Evolutionary conservation across 23 tunicate genomes (phyloP), one percentile per base, ranked within the genome.

Genomic region (Ascidia mentula): DNA sequence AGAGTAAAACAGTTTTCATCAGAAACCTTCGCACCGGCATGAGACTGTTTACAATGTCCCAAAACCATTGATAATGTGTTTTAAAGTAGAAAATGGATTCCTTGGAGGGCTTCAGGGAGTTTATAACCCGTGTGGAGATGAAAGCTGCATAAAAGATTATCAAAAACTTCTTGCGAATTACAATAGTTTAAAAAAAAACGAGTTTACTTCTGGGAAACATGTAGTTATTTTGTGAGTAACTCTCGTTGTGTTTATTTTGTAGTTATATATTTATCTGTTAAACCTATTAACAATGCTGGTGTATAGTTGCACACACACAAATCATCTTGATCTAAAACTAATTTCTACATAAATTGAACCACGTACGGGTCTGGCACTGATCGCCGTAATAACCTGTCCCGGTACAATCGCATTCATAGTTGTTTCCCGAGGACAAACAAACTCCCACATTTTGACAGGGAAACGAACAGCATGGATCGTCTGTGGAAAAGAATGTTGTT

Each of bases 391-490:
- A 84, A 32, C 88, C 88, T 0, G 95, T 84, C 4, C 85, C 77
- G n/a, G 80, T 77, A 38, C 95, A 89, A 40, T 89, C 95, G 73
- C 95, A 89, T 45, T 73, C 69, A 37, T 89, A 89, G 22, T 53
- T n/a, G 36, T 84, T 80, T 40, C 46, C 70, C 20, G 77, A 77
- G 30, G 83, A 76, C 34, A 73, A 26, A 59, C 95, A 89, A 18
- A 89, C 45, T 1, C 85, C 88, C 37, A 40, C 45, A 42, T 89
- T 59, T 73, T 89, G 84, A 78, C 95, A 89, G 24, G 95, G 95
- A 75, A 72, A 89, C 28, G 95, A 84, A 37, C 95, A 89, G 46
- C 95, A 89, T 38, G 95, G 95, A 61, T 89, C 85, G 53, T 71
- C 95, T 89, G 87, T 22, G 59, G 77, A 77, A n/a, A n/a, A n/a